Conservation (phyloP, 2,113 vertebrate genomes). For the Heterotilapia buettikoferi region DNA sequence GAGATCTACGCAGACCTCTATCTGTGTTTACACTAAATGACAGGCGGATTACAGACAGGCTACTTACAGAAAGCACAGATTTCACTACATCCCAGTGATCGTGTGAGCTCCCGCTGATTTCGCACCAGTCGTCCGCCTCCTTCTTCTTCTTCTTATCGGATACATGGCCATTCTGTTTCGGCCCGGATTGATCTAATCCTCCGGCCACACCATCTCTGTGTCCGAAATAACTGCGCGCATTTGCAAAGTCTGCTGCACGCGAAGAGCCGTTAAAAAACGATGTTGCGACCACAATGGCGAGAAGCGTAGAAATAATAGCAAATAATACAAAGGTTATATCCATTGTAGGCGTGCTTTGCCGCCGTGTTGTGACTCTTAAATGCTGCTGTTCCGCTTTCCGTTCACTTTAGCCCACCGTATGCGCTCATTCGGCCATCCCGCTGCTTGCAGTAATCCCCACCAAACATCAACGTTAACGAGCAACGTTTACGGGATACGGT, state of each 20-base stretch:
- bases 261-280: conserved; percentile 43
- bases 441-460: not conserved
- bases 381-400: not conserved
- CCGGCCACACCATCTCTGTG: not conserved
- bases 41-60: not conserved
- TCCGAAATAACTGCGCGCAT: not conserved
- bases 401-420: not conserved
- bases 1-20: not conserved
- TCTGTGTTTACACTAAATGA: not conserved
- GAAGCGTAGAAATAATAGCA: conserved; percentile 56
- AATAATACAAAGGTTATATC: conserved; percentile 43
- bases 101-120: conserved; percentile 55
- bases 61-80: conserved; percentile 55
- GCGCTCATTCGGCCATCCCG: not conserved
- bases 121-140: conserved; percentile 42
- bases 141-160: not conserved
- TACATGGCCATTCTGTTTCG: conserved; percentile 33
- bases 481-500: not conserved
- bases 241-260: not conserved
- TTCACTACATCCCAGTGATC: conserved; percentile 69
- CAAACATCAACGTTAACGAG: conserved; percentile 13
- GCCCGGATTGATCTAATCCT: not conserved
- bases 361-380: not conserved
- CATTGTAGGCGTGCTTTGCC: not conserved
- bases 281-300: conserved; percentile 61